Evolutionary conservation across 2,888 invertebrate genomes (phyloP), one percentile per base, ranked within the genome.

Genomic region (Melanotus villosus): DNA sequence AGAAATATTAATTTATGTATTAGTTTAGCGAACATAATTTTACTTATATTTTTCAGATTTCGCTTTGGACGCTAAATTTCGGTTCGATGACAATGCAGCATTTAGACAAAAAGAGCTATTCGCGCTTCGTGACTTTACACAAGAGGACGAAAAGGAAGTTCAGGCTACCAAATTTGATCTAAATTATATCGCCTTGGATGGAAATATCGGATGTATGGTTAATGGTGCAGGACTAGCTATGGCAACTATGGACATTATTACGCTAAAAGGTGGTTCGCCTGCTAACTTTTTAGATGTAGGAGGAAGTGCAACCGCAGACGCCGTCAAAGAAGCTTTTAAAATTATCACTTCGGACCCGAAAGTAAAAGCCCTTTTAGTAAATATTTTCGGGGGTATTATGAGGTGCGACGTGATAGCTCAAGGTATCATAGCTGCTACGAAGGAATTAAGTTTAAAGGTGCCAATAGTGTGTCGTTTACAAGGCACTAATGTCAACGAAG

Each of bases 241-340:
- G 97, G 97, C 97, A 19, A 98, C 98, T 1, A 97, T 98, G 97
- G 98, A 98, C 84, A 97, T 98, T 74, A 98, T 98, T 82, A 96
- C 97, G 83, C 87, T 97, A 79, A 95, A 97, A 78, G 97, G 97
- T 43, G 98, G 98, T 16, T 91, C 92, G 77, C 97, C 98, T 2
- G 98, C 98, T 47, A 98, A 98, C 86, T 98, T 98, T 88, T 89
- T 98, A 70, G 98, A 98, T 85, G 97, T 98, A 21, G 97, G 98
- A 65, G 98, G 98, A 78, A 97, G 97, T 68, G 97, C 97, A 57
- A 94, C 96, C 2, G 92, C 96, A 0, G 89, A 92, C 71, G 91
- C 93, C 71, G 97, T 98, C 7, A 93, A 96, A 82, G 96, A 97
- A 87, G 97, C 97, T 16, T 98, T 98, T 86, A 95, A 94, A 85